Base-by-base conservation (phyloP, 2,113 vertebrate genomes). In the Bambusicola thoracicus region DNA sequence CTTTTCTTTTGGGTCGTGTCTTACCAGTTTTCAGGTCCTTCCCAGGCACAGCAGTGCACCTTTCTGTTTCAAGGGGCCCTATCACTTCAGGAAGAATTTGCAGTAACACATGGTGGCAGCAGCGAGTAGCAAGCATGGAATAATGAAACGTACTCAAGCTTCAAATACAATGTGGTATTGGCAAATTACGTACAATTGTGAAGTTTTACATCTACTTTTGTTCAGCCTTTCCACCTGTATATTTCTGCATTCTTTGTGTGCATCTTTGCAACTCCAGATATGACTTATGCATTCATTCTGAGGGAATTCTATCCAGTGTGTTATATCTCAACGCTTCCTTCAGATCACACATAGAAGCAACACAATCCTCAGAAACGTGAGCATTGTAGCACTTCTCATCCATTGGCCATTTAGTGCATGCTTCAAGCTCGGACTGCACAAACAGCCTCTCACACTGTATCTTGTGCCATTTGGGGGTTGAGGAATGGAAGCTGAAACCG, bases 41-140 rank as follows among this genome's bases (percentile, higher is more conserved):
- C 63, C 56, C 1, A 6, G 34, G 29, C 65, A 48, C 4, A 6
- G 34, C n/a, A 67, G 41, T 14, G 8, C 17, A 34, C 0, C 0
- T 56, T 88, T 55, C 48, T 44, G 6, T 75, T 58, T 66, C 62
- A 61, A 67, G 38, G 25, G 55, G 34, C n/a, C 6, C 16, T 83
- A 41, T 10, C 73, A 59, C 51, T 80, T 80, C 75, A 38, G 13
- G 5, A 44, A 51, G 77, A 63, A 46, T 36, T 4, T 7, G 67
- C 40, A 77, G 76, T 61, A 87, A 94, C 94, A 94, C 95, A 7
- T 91, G 96, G 94, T 94, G 96, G 94, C 96, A 96, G 94, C 85
- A 97, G 87, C 43, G 95, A 96, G 94, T 76, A 93, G 75, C 34
- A 82, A 89, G 67, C 34, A 55, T 66, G 21, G 41, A 75, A 29